phyloP scores from a whole-genome alignment of 2,888 invertebrate genomes.

The Orthosia gracilis region DNA sequence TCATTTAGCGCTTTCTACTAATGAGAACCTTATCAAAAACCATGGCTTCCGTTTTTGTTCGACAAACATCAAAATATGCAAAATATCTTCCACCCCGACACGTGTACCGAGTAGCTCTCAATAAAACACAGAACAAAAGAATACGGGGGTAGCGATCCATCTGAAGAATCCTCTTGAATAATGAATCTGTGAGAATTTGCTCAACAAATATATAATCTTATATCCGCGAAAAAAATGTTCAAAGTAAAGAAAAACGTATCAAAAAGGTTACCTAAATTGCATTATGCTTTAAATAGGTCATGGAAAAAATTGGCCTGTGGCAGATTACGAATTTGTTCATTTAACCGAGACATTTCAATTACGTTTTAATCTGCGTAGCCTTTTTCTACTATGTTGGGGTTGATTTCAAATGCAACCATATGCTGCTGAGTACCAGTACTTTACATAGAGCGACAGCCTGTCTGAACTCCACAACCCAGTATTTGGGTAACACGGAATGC shows the following conservation, averaged over 20 bases:
- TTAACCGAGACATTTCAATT: no score
- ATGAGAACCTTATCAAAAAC: no score
- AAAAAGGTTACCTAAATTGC: neutral
- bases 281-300: neutral
- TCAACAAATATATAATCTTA: slow-evolving; percentile 20
- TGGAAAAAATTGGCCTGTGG: neutral
- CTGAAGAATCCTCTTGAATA: slow-evolving; percentile 66
- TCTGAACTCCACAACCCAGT: no score
- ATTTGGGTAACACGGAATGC: no score
- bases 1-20: no score
- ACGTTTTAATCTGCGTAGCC: no score
- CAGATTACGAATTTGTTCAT: no score
- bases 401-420: no score
- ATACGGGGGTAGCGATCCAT: slow-evolving; percentile 62
- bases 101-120: slow-evolving; percentile 29
- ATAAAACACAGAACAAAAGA: slow-evolving; percentile 61
- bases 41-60: neutral
- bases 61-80: neutral
- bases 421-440: no score
- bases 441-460: no score
- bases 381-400: no score
- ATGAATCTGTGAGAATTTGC: slow-evolving; percentile 65
- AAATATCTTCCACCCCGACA: neutral
- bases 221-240: slow-evolving; percentile 14
- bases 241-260: slow-evolving; percentile 2